A percentile compares a stretch with the other conserved stretches of the same genome.
Evolutionary conservation across 2,888 invertebrate genomes (phyloP).

Genomic region (Agonopterix subpropinquella): DNA sequence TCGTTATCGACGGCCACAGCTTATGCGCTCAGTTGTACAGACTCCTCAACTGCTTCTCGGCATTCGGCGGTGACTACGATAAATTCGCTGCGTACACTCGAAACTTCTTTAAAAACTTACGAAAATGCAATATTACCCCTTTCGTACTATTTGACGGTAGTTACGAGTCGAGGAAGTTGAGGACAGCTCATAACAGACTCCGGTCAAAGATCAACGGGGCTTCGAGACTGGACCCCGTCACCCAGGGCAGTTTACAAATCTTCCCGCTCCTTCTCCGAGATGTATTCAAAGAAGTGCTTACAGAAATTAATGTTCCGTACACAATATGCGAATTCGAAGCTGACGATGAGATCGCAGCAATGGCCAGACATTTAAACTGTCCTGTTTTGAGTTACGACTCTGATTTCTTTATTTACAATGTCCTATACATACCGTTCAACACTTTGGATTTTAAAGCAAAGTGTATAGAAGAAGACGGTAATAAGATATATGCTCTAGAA

Average conservation of each 20-base stretch:
- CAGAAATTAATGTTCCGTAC: conserved; percentile 78
- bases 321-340: conserved; percentile 91
- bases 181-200: conserved; percentile 77
- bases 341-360: conserved; percentile 89
- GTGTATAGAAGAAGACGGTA: conserved; percentile 31
- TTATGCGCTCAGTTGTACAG: conserved; percentile 83
- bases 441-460: conserved; percentile 74
- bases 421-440: conserved; percentile 86
- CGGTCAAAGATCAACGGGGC: conserved; percentile 77
- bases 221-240: conserved; percentile 70
- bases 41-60: conserved; percentile 76
- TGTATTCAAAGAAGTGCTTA: conserved; percentile 82
- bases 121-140: conserved; percentile 81
- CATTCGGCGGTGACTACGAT: conserved; percentile 92
- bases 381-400: conserved; percentile 95
- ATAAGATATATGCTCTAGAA: conserved; percentile 59
- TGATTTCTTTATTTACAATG: conserved; percentile 93
- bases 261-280: conserved; percentile 86
- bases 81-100: conserved; percentile 79
- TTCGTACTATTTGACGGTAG: conserved; percentile 90
- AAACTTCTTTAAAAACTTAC: conserved; percentile 81
- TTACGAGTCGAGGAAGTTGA: conserved; percentile 81
- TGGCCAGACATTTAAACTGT: conserved; percentile 86
- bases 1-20: conserved; percentile 89
- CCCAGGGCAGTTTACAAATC: conserved; percentile 72